Evolutionary conservation across 2,888 invertebrate genomes (phyloP), one percentile per base, ranked within the genome.

Genomic region (Euzophera pinguis): DNA sequence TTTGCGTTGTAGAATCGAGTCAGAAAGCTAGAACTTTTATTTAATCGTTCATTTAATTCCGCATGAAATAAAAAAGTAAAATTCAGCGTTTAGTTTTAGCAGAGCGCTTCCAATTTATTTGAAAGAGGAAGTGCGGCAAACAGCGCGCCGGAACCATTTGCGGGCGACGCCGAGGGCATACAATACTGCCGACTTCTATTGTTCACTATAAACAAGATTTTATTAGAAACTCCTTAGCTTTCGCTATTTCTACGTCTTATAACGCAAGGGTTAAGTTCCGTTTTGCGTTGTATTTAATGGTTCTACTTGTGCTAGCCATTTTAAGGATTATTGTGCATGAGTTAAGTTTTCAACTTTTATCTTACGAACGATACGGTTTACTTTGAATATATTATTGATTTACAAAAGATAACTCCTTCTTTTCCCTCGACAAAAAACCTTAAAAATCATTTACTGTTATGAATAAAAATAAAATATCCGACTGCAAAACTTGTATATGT

Each of bases 201-300:
- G 81, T 83, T 71, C 68, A 61, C 68, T 69, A 71, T 71, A 71
- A 78, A 80, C 72, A 72, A 71, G 63, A 73, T 78, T 81, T 77
- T 81, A 82, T 76, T 80, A 74, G 69, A 75, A 73, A 75, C 64
- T 65, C 60, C 62, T 67, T 62, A 29, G 49, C 39, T 10, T 49
- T 14, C 39, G 29, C 49, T 13, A 12, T 39, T 49, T 32, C 39
- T 39, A 27, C 38, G 39, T 32, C 49, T 14, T 41, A 29, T 27
- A 39, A 49, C 7, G 47, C 17, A 7, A n/a, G 9, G 22, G 43
- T 32, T 43, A 27, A 29, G n/a, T 12, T 12, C 29, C 8, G 10
- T 43, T 13, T 43, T 29, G 13, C 10, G 9, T 29, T 12, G 22
- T 12, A 43, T 29, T 22, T 43, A 13, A n/a, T 42, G 14, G 16